Evolutionary conservation across 1,140 invertebrate genomes (phyloP), one percentile per base, ranked within the genome.

Genomic region (Luehdorfia chinensis): DNA sequence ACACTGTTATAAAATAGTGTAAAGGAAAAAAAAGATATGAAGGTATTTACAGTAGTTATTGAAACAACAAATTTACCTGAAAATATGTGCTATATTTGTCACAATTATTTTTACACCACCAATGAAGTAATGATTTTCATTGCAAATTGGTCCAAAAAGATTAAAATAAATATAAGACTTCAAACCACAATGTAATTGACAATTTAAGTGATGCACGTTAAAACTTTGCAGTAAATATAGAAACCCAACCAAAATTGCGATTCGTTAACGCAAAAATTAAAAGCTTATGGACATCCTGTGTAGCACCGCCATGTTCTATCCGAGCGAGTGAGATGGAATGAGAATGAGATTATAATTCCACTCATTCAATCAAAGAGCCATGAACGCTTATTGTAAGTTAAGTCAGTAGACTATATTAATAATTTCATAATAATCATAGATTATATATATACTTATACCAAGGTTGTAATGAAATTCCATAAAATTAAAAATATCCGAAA

Each of bases 41-140:
- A 47, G 45, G 45, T 27, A 34, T 34, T 19, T 34, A 54, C 39
- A 47, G 31, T 46, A 18, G 59, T 50, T 56, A 72, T 59, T 61
- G 63, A 67, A 81, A 77, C 66, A 66, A 66, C 59, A 54, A 62
- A 67, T 84, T 43, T 81, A 81, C 81, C 77, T 81, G 78, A 73
- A 61, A 58, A 75, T 73, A 69, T 69, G 66, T 65, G 70, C 61
- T 81, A 76, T 85, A 83, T 75, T 85, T 80, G 71, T 84, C 81
- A 85, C 75, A 84, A 85, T 84, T 85, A 85, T 85, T 85, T 85
- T 85, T 85, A 85, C 70, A 85, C 81, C 79, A 75, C 66, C 72
- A 81, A 73, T 73, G 76, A 85, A 84, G 75, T 85, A 76, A 79
- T 70, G 71, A 75, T 78, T 81, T 76, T 85, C 81, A 85, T 85